Percentiles rank a stretch among this genome's conserved stretches.
These are phyloP conservation scores for Erebia aethiops DNA, from an alignment of 2,888 invertebrate genomes.

Conservation along the genomic window DNA sequence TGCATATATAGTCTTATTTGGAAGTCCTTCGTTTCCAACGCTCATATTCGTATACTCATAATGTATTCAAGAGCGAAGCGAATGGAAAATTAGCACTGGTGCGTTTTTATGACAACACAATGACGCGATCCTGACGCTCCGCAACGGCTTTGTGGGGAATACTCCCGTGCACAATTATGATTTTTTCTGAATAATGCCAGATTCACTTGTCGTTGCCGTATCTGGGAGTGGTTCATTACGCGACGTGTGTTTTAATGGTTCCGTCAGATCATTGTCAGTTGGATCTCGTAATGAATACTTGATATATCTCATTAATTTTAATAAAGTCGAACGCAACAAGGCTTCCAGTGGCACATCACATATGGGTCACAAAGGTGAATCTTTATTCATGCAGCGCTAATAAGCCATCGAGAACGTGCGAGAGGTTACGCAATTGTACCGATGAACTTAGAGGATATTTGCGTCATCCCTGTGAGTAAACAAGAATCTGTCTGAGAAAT, in stretches of 20 bases:
- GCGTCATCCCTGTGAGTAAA: background rate
- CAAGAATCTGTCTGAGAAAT: background rate
- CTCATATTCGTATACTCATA: conserved; percentile 57
- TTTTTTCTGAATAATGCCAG: conserved; percentile 68
- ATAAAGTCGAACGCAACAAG: conserved; percentile 36
- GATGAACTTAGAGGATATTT: conserved; percentile 4
- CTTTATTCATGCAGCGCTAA: conserved; percentile 14
- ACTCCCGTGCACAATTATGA: conserved; percentile 66
- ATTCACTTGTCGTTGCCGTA: conserved; percentile 55
- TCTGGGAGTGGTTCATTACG: conserved; percentile 63
- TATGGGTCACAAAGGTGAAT: conserved; percentile 27
- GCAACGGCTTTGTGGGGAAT: conserved; percentile 66
- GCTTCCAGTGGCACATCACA: conserved; percentile 26
- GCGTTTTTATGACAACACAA: conserved; percentile 74
- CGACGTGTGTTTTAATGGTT: conserved; percentile 44
- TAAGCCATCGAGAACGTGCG: conserved; percentile 12
- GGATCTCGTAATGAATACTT: conserved; percentile 25
- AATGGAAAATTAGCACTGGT: conserved; percentile 73
- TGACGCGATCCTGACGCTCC: conserved; percentile 70
- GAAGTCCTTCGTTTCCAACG: conserved; percentile 48
- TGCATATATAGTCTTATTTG: conserved; percentile 40
- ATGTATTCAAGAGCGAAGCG: conserved; percentile 62
- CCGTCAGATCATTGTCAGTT: conserved; percentile 34
- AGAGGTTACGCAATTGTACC: background rate
- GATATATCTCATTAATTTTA: conserved; percentile 36